Evolutionary conservation across 1,140 invertebrate species (phyloP).

Genomic region (Dendrolimus kikuchii): DNA sequence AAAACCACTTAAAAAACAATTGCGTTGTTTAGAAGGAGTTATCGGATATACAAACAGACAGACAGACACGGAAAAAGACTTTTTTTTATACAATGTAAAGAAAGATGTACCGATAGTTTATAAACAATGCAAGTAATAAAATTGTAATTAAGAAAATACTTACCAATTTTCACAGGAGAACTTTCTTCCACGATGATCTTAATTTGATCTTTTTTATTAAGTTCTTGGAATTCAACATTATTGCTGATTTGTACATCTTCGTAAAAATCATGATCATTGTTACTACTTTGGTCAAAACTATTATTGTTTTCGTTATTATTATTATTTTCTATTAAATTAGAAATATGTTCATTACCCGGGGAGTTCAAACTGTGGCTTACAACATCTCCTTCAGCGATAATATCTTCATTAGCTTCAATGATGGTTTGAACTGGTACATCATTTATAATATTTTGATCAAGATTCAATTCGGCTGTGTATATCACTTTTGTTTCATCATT

Average conservation of each 20-base stretch:
- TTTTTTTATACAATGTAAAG: not conserved
- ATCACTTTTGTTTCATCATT: conserved; percentile 69
- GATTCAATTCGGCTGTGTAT: conserved; percentile 58
- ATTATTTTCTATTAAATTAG: conserved; percentile 8
- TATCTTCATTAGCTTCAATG: conserved; percentile 20
- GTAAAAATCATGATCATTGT: conserved; percentile 19
- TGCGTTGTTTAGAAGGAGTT: too few relatives aligned
- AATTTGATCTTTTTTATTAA: not conserved
- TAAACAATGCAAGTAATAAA: not conserved
- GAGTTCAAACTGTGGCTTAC: conserved; percentile 37
- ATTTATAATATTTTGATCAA: conserved; percentile 37
- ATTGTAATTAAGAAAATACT: not conserved
- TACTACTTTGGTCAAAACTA: conserved; percentile 7
- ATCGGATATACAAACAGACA: too few relatives aligned
- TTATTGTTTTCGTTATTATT: conserved; percentile 5
- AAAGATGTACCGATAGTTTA: not conserved
- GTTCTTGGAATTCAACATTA: conserved; percentile 2
- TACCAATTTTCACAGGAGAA: conserved; percentile 4
- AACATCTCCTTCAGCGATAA: conserved; percentile 42
- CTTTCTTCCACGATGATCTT: not conserved
- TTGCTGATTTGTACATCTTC: conserved; percentile 26
- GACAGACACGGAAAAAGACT: too few relatives aligned
- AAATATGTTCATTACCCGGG: conserved; percentile 7
- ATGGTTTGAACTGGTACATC: conserved; percentile 9
- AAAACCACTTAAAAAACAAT: too few relatives aligned